Base-by-base conservation (phyloP, 2,113 vertebrate species). In the Carettochelys insculpta region DNA sequence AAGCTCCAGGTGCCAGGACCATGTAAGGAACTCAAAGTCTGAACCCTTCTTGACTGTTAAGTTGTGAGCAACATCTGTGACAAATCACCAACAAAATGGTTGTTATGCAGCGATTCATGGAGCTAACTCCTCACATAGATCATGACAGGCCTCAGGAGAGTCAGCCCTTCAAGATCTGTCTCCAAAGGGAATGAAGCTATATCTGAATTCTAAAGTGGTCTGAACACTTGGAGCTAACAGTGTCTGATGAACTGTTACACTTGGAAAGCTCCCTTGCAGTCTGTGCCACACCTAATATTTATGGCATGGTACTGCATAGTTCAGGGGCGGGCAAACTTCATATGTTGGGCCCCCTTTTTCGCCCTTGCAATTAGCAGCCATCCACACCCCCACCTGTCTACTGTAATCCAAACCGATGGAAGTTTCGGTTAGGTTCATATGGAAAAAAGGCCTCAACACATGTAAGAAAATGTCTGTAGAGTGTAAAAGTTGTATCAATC, bases 1-100 rank as follows among this genome's bases (percentile, higher is more conserved):
- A 95, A 95, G 84, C 45, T 58, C 95, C 93, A 90, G 91, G 92
- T 75, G 88, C 89, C 85, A 89, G 52, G 82, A 93, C 84, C 48
- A 86, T 65, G 82, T 2, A 58, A 90, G 80, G 85, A 94, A 93
- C 94, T 86, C 95, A 92, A 91, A 86, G 83, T 90, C 38, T 8
- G n/a, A 85, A 86, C 88, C 84, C 88, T 90, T 88, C 43, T 65
- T 38, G 68, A 77, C 88, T 81, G 77, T 90, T 54, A 85, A 65
- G 77, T 85, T 29, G 7, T 3, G 56, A 86, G 86, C 10, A 34
- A 50, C 68, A 50, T 81, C 71, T 24, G 0, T 78, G 27, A 48
- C n/a, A 47, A 88, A 82, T 29, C 31, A 86, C 56, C 77, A 29
- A 27, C 17, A 65, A 50, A 77, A 82, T 17, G 45, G 48, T 34